Evolutionary conservation across 2,888 invertebrate genomes (phyloP).

Genomic region (Hypena proboscidalis): DNA sequence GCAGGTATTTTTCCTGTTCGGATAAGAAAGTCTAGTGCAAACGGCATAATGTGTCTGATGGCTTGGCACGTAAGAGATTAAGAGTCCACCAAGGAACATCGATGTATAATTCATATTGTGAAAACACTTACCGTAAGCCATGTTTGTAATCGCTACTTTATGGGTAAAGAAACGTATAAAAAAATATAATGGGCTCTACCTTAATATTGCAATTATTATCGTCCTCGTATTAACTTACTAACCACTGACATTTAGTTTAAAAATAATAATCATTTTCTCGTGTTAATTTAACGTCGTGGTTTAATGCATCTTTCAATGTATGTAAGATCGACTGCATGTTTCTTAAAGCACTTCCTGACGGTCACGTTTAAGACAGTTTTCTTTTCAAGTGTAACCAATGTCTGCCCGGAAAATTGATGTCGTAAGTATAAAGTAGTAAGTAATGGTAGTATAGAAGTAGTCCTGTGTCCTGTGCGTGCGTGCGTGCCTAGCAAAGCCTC

Average conservation of each 20-base stretch:
- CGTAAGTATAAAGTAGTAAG: no score
- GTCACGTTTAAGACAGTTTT: no score
- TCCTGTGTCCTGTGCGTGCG: constrained; percentile 58
- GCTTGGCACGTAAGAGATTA: constrained; percentile 58
- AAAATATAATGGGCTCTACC: constrained; percentile 57
- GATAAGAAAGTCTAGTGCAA: constrained; percentile 52
- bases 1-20: no score
- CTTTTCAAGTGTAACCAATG: no score
- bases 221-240: constrained; percentile 43
- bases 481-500: constrained; percentile 75
- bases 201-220: constrained; percentile 43
- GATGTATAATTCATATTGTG: constrained; percentile 69
- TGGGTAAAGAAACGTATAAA: constrained; percentile 53
- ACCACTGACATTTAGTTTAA: constrained; percentile 35
- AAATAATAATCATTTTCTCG: constrained; percentile 24
- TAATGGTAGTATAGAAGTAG: constrained; percentile 37
- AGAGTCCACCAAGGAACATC: constrained; percentile 53
- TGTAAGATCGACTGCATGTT: no score
- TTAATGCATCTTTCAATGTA: no score
- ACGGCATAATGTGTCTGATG: constrained; percentile 60
- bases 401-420: no score
- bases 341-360: no score
- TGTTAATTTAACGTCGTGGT: no score
- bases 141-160: constrained; percentile 61
- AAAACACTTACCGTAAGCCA: constrained; percentile 69